Evolutionary conservation across 1,140 invertebrate genomes (phyloP).

Genomic region (Streblospio benedicti): DNA sequence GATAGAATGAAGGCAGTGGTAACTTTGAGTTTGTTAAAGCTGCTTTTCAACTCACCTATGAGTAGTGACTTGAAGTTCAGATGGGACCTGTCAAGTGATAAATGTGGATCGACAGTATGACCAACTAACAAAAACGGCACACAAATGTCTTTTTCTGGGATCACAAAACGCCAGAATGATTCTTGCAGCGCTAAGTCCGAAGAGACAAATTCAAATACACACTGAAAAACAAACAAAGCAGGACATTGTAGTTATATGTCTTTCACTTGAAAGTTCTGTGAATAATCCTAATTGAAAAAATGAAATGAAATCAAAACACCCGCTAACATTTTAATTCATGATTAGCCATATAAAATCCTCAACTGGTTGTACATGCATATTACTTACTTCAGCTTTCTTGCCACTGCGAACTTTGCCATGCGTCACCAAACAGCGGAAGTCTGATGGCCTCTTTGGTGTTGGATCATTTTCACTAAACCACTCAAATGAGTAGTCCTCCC

Average conservation of each 20-base stretch:
- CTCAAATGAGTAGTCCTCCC: slow-evolving; percentile 37
- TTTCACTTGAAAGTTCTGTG: neutral
- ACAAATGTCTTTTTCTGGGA: slow-evolving; percentile 40
- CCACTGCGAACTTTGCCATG: slow-evolving; percentile 38
- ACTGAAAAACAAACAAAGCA: slow-evolving; percentile 32
- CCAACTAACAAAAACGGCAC: slow-evolving; percentile 48
- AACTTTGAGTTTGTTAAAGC: neutral
- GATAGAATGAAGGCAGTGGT: neutral
- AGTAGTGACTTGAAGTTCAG: slow-evolving; percentile 45
- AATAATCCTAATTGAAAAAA: too few relatives aligned
- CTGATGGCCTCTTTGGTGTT: slow-evolving; percentile 31
- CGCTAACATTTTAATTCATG: too few relatives aligned
- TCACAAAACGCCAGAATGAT: slow-evolving; percentile 45
- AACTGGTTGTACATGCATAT: too few relatives aligned
- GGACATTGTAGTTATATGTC: too few relatives aligned
- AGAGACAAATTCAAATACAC: slow-evolving; percentile 43
- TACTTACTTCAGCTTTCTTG: slow-evolving; percentile 41
- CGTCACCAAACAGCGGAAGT: slow-evolving; percentile 34
- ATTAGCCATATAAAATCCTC: too few relatives aligned
- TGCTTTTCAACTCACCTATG: slow-evolving; percentile 41
- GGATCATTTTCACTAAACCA: slow-evolving; percentile 43
- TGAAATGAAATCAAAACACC: neutral
- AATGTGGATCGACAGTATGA: slow-evolving; percentile 38
- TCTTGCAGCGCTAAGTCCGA: slow-evolving; percentile 36
- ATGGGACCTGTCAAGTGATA: slow-evolving; percentile 42